Conservation (phyloP, 23 tunicate species). For the Pegea sp. region DNA sequence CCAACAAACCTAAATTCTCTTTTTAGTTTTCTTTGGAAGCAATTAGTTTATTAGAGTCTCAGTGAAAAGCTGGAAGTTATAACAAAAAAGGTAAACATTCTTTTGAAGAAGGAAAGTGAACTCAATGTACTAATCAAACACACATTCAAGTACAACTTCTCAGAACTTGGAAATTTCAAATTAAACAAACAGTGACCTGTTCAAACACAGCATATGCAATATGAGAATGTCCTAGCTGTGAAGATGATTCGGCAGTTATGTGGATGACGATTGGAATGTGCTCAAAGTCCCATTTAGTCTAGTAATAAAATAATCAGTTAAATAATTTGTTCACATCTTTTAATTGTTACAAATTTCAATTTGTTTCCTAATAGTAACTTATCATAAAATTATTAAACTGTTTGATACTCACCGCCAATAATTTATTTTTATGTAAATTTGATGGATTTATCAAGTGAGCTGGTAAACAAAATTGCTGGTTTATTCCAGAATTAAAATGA, state of each 20-base stretch:
- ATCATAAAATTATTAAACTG: background rate
- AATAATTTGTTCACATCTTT: too few species aligned
- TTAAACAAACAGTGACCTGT: constrained; percentile 10
- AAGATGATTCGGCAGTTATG: constrained; percentile 44
- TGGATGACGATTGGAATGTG: constrained; percentile 83
- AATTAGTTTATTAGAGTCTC: too few species aligned
- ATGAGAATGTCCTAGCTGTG: constrained; percentile 65
- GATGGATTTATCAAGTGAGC: constrained; percentile 54
- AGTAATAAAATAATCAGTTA: too few species aligned
- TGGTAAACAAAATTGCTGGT: constrained; percentile 84
- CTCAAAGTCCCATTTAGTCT: constrained; percentile 29
- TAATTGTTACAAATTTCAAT: background rate
- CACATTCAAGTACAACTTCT: too few species aligned
- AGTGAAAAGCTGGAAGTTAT: too few species aligned
- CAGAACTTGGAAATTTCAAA: too few species aligned
- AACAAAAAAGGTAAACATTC: too few species aligned
- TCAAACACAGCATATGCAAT: constrained; percentile 76
- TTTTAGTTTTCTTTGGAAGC: too few species aligned
- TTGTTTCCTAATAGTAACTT: background rate
- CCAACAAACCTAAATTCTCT: too few species aligned
- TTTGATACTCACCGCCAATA: background rate
- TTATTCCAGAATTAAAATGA: constrained; percentile 52
- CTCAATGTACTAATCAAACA: too few species aligned
- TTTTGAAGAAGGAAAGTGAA: too few species aligned
- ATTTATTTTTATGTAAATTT: constrained; percentile 4